Evolutionary conservation across 2,888 invertebrate genomes (phyloP), one percentile per base, ranked within the genome.

Genomic region (Oscheius sp.): DNA sequence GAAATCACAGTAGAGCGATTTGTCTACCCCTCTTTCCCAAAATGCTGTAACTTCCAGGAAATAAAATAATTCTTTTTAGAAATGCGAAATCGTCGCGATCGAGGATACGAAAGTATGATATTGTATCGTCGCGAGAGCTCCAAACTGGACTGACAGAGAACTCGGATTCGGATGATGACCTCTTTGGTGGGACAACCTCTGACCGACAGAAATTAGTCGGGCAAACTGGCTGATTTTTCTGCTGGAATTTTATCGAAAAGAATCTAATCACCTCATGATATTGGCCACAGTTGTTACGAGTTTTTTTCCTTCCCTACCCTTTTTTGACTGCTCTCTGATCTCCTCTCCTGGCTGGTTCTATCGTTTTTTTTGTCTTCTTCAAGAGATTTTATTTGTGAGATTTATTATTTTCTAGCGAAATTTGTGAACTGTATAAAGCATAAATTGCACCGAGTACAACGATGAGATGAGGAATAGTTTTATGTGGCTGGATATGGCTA

Each of bases 91-190:
- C 58, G 15, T 46, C 58, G 2, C 68, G 68, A 8, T 61, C 61
- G 1, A 33, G 68, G 31, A 61, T 68, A 37, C 58, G 68, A 10
- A 68, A 68, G 37, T 68, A 68, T 39, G 68, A 68, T 31, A 68
- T 68, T 2, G 68, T 68, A 10, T 61, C 68, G 6, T 48, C 68
- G 15, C 45, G 52, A 20, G 61, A 68, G 25, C 61, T 68, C n/a
- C 68, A 68, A 29, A 68, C 68, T 6, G 68, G 68, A 8, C 39
- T 68, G 12, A 61, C 61, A 15, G 61, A 52, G 25, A 50, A 68
- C 27, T 68, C 68, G 17, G 68, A 68, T 17, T 68, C 68, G 17
- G 68, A 68, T 20, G 68, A 68, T 29, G 68, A 68, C 17, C 25
- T 68, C 15, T 68, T 68, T 23, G 42, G 31, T 3, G 33, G 17